phyloP scores from a whole-genome alignment of 2,888 invertebrate species.

The Oscheius sp. region DNA sequence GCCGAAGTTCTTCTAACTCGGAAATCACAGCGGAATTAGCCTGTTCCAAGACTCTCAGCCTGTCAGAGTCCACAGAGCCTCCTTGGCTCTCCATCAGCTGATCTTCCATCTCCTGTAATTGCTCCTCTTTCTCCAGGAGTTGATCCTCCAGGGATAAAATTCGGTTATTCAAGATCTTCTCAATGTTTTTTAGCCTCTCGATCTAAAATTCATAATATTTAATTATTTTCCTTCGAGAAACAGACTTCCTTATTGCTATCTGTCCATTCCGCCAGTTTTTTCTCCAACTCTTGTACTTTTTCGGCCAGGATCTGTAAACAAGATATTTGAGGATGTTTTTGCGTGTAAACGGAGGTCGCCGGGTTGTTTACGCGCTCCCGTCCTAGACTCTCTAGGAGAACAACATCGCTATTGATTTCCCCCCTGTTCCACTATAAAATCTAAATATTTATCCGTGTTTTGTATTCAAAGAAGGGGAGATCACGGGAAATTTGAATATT shows the following conservation, averaged over 20 bases:
- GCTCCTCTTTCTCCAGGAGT: conserved; percentile 46
- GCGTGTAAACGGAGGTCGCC: not conserved
- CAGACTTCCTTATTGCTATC: conserved; percentile 26
- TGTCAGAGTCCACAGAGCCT: not conserved
- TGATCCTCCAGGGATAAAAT: conserved; percentile 48
- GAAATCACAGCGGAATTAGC: conserved; percentile 12
- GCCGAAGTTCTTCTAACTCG: conserved; percentile 12
- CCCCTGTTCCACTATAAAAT: not conserved
- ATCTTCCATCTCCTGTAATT: conserved; percentile 42
- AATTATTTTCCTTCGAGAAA: not conserved
- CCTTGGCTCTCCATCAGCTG: conserved; percentile 34
- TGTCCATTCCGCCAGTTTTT: conserved; percentile 22
- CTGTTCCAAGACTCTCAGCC: not conserved
- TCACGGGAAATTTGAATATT: not conserved
- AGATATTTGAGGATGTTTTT: too few species aligned
- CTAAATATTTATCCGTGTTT: not conserved
- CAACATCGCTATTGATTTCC: not conserved
- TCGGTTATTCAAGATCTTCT: conserved; percentile 48
- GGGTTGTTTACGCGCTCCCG: not conserved
- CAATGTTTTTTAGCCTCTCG: conserved; percentile 37
- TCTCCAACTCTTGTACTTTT: conserved; percentile 25
- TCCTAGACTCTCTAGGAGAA: too few species aligned
- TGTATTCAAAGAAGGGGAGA: not conserved
- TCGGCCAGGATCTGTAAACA: conserved; percentile 8
- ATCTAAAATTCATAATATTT: conserved; percentile 31